Conservation (phyloP, 2,888 invertebrate genomes). For the Ornithoptera alexandrae region DNA sequence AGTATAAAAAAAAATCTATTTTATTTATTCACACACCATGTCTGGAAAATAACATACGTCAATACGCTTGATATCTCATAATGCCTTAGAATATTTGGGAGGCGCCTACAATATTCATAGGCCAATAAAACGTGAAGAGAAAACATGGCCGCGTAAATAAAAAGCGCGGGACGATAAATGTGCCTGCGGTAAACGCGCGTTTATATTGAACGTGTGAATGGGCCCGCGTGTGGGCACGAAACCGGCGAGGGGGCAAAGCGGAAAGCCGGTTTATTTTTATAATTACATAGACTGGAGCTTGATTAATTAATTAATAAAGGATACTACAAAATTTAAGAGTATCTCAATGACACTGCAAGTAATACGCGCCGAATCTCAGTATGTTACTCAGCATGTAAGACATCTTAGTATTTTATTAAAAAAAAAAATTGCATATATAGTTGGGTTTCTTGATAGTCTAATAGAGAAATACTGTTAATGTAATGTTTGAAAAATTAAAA, state of each 20-base stretch:
- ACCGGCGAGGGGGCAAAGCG: conserved; percentile 1
- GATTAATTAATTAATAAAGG: too few species aligned
- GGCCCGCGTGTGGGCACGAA: conserved; percentile 7
- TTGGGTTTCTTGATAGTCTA: too few species aligned
- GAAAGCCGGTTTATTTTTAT: neutral
- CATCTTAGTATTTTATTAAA: too few species aligned
- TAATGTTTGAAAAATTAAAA: too few species aligned
- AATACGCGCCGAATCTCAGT: too few species aligned
- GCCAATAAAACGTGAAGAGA: conserved; percentile 20
- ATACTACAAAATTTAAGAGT: too few species aligned
- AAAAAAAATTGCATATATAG: too few species aligned
- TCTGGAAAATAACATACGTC: neutral
- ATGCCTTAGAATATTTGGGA: conserved; percentile 9
- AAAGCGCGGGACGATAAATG: conserved; percentile 21
- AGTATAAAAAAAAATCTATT: too few species aligned
- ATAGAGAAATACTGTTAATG: too few species aligned
- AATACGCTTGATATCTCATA: conserved; percentile 4
- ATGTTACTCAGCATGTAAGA: too few species aligned
- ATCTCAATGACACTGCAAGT: too few species aligned
- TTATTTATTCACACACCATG: neutral
- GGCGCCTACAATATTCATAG: conserved; percentile 21
- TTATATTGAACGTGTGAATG: conserved; percentile 12
- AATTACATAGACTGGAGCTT: neutral
- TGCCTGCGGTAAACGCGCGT: conserved; percentile 13
- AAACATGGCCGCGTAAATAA: conserved; percentile 22